A percentile compares a stretch with the other conserved stretches of the same genome.
Evolutionary conservation across 1,140 invertebrate species (phyloP).

Genomic region (Penaeus indicus): DNA sequence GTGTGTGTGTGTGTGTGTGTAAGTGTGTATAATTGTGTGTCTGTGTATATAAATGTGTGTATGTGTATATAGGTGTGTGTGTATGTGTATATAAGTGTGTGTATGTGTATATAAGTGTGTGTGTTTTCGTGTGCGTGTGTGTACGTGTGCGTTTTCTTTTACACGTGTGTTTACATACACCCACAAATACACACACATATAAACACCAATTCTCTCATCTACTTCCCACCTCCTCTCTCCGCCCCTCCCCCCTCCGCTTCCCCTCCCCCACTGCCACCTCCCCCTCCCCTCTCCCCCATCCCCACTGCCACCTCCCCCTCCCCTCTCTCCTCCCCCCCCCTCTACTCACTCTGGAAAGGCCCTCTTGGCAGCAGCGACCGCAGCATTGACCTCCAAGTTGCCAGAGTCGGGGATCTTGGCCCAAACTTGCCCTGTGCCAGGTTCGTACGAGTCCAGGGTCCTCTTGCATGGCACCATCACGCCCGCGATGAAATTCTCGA

Average conservation of each 20-base stretch:
- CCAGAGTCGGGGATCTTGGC: conserved; percentile 73
- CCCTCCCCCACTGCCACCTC: background rate
- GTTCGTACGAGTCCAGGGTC: conserved; percentile 71
- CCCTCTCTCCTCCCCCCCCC: background rate
- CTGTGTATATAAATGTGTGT: too few species aligned
- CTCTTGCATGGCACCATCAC: conserved; percentile 69
- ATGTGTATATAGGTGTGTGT: too few species aligned
- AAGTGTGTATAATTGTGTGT: too few species aligned
- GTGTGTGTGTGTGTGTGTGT: too few species aligned
- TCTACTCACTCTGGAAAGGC: conserved; percentile 68
- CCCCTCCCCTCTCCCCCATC: background rate
- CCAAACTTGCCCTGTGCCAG: conserved; percentile 73
- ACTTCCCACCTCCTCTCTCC: background rate
- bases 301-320: background rate
- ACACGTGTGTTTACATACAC: background rate
- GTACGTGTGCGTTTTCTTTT: background rate
- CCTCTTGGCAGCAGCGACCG: conserved; percentile 69
- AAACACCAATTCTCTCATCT: background rate
- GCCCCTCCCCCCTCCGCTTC: background rate
- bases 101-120: too few species aligned
- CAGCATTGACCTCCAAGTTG: conserved; percentile 56
- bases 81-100: too few species aligned
- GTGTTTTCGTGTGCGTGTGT: too few species aligned
- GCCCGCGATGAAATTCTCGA: conserved; percentile 73
- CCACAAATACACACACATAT: background rate